Base-by-base conservation (phyloP, 23 tunicate species). In the Oikopleura albicans region DNA sequence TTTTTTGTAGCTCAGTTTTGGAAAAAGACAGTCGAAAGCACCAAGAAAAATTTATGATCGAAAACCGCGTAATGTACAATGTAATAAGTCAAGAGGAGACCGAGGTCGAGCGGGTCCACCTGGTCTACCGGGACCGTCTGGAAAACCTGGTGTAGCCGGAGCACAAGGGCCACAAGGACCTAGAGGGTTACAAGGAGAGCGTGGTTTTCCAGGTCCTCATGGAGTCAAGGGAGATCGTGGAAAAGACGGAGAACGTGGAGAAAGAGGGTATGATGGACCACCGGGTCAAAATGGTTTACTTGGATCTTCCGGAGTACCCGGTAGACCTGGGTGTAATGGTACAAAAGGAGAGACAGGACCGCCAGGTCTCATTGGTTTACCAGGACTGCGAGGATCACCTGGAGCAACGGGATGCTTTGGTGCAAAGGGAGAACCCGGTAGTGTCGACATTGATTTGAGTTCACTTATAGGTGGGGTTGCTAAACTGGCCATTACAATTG, bases 341-440 rank as follows among this genome's bases (percentile, higher is more conserved):
- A 31, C 33, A 71, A 71, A 71, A 71, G 79, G 79, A 71, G 79
- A 71, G 28, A 71, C 37, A 22, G 79, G 79, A 16, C 79, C 37
- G 2, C 79, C 33, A 16, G 79, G 79, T 12, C 79, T 37, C 2
- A 16, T 2, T 12, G 79, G 79, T 71, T 4, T 71, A 4, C 36
- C 79, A 22, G 79, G 79, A 2, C 35, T 71, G 2, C 27, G 79
- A 71, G 79, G 79, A 16, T 34, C 79, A 34, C 27, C 79, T 29
- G 79, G 79, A 16, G 33, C 79, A 2, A 34, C 79, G 4, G 79
- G 79, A 71, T 12, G 35, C 35, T 71, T 71, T 71, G 79, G 79
- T 22, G 79, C 79, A 16, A 71, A 71, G 37, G 79, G 79, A 71
- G 79, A 71, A 29, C 79, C 79, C 79, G 79, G 79, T 22, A 71